Conservation (phyloP, 2,797 vertebrate species). For the Pterois miles region DNA sequence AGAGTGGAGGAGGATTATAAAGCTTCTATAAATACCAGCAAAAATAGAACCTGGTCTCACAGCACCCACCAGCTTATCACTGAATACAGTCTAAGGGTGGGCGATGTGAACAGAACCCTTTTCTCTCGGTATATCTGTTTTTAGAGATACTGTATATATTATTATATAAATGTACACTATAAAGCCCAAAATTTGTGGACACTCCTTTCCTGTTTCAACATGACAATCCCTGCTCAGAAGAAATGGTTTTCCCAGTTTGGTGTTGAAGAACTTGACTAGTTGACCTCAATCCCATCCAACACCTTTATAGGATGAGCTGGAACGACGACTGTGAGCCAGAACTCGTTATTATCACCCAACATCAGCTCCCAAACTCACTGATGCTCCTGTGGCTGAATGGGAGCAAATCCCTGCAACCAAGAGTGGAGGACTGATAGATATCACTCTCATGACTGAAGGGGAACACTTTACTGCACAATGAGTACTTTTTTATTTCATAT, state of each 20-base stretch:
- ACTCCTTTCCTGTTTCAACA: neutral
- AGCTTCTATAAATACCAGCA: conserved; percentile 66
- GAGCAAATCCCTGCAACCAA: neutral
- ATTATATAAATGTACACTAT: neutral
- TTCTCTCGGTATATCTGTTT: neutral
- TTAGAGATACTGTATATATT: neutral
- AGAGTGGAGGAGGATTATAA: conserved; percentile 62
- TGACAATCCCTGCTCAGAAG: no score
- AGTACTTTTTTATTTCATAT: neutral
- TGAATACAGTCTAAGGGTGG: conserved; percentile 17
- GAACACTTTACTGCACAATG: neutral
- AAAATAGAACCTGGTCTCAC: conserved; percentile 37
- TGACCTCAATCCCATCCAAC: neutral
- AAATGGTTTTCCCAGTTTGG: neutral
- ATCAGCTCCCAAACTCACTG: neutral
- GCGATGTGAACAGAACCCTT: neutral
- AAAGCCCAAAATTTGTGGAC: neutral
- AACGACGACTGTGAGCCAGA: neutral
- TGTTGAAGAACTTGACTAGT: neutral
- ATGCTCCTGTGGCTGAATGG: neutral
- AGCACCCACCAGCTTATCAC: conserved; percentile 43
- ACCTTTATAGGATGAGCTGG: neutral
- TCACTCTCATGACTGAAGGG: neutral
- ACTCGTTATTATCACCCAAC: neutral
- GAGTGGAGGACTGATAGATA: neutral